Evolutionary conservation across 1,140 invertebrate species (phyloP).

Genomic region (Orchesella cincta): DNA sequence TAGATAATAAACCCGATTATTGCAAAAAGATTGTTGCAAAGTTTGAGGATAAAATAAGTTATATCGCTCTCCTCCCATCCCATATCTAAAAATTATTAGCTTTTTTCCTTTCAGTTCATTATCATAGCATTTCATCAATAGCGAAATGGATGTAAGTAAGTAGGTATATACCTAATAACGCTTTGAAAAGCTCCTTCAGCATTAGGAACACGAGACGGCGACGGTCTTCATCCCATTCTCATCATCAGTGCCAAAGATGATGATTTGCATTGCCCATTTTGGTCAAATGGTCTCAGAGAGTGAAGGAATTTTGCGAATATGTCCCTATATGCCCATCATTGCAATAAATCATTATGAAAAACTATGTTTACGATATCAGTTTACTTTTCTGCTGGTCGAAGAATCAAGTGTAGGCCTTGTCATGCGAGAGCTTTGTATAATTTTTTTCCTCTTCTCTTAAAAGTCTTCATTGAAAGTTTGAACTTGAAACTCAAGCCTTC

Average conservation of each 20-base stretch:
- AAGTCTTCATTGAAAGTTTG: too few relatives aligned
- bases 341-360: not conserved
- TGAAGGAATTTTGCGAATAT: not conserved
- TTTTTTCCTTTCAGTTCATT: not conserved
- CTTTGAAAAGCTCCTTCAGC: not conserved
- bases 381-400: too few relatives aligned
- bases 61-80: too few relatives aligned
- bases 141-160: not conserved
- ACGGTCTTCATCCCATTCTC: not conserved
- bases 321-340: not conserved
- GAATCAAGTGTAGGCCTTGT: too few relatives aligned
- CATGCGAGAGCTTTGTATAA: too few relatives aligned
- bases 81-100: not conserved
- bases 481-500: too few relatives aligned
- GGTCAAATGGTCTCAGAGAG: not conserved
- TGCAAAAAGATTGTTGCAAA: too few relatives aligned
- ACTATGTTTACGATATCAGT: not conserved
- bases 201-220: too few relatives aligned
- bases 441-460: too few relatives aligned
- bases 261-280: conserved; percentile 7
- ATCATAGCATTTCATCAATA: conserved; percentile 10
- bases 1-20: too few relatives aligned
- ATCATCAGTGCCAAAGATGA: conserved; percentile 3
- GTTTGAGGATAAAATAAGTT: too few relatives aligned
- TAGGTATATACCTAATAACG: not conserved